phyloP scores from a whole-genome alignment of 2,113 vertebrate species.

The Balaeniceps rex region DNA sequence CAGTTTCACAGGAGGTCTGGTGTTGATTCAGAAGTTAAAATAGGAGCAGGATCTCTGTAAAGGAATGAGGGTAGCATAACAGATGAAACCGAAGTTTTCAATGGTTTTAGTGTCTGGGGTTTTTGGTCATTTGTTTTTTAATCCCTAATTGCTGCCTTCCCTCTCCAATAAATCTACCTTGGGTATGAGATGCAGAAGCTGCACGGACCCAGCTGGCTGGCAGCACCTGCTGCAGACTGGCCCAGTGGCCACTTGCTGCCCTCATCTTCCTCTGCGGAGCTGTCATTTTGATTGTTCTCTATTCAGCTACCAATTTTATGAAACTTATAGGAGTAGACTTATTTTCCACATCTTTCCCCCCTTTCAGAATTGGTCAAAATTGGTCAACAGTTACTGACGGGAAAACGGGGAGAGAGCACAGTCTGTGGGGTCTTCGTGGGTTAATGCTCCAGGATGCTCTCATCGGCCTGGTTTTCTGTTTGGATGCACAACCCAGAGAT shows the following conservation, averaged over 20 bases:
- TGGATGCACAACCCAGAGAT: background rate
- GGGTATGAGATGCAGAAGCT: background rate
- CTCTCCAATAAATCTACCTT: background rate
- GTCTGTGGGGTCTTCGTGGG: background rate
- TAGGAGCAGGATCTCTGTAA: background rate
- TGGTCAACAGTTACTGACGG: background rate
- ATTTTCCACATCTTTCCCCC: background rate
- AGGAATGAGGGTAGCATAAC: background rate
- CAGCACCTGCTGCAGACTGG: accelerated
- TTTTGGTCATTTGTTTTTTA: background rate
- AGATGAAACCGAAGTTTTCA: background rate
- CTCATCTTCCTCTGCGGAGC: background rate
- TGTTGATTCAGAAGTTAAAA: background rate
- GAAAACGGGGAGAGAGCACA: background rate
- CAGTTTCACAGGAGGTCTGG: background rate
- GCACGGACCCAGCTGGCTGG: background rate
- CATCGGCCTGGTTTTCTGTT: background rate
- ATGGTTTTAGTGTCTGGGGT: background rate
- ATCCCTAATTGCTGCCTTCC: background rate
- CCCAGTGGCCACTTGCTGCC: background rate
- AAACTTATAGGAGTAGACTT: background rate
- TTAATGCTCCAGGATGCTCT: background rate
- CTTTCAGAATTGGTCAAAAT: background rate
- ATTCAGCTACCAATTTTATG: background rate
- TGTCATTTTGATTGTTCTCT: background rate